Evolutionary conservation across 2,888 invertebrate genomes (phyloP).

Genomic region (Tuberolachnus salignus): DNA sequence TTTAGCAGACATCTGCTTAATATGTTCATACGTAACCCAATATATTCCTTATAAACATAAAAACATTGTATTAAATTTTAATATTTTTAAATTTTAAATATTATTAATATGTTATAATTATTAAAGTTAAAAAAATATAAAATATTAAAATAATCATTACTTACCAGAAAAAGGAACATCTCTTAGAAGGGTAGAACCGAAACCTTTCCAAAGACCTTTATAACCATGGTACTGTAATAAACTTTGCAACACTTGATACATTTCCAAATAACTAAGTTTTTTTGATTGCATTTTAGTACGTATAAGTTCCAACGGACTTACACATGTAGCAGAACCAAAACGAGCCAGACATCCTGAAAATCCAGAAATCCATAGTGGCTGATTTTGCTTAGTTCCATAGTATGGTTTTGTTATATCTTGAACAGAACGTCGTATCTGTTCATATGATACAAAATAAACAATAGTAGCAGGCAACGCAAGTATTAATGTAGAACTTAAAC

Average conservation of each 20-base stretch:
- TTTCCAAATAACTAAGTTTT: conserved; percentile 78
- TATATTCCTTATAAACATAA: conserved; percentile 81
- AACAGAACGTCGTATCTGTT: conserved; percentile 77
- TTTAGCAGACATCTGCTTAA: conserved; percentile 72
- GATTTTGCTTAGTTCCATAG: conserved; percentile 40
- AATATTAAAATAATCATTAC: conserved; percentile 26
- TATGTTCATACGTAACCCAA: conserved; percentile 85
- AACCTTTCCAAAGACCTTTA: conserved; percentile 84
- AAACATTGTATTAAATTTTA: conserved; percentile 2
- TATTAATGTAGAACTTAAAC: conserved; percentile 92
- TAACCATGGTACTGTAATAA: conserved; percentile 73
- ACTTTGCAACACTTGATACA: conserved; percentile 68
- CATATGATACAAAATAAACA: conserved; percentile 95
- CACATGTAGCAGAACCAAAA: conserved; percentile 79
- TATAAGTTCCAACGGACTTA: conserved; percentile 93
- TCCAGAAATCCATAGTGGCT: conserved; percentile 70
- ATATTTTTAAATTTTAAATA: not conserved
- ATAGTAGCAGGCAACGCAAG: conserved; percentile 96
- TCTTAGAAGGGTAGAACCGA: conserved; percentile 84
- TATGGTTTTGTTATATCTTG: conserved; percentile 65
- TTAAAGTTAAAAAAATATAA: too few relatives aligned
- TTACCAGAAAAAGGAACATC: conserved; percentile 93
- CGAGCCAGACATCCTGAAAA: conserved; percentile 86
- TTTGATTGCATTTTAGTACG: conserved; percentile 99
- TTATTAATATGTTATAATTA: too few relatives aligned